Evolutionary conservation across 2,113 vertebrate species (phyloP).

Genomic region (Ceyx melanurus): DNA sequence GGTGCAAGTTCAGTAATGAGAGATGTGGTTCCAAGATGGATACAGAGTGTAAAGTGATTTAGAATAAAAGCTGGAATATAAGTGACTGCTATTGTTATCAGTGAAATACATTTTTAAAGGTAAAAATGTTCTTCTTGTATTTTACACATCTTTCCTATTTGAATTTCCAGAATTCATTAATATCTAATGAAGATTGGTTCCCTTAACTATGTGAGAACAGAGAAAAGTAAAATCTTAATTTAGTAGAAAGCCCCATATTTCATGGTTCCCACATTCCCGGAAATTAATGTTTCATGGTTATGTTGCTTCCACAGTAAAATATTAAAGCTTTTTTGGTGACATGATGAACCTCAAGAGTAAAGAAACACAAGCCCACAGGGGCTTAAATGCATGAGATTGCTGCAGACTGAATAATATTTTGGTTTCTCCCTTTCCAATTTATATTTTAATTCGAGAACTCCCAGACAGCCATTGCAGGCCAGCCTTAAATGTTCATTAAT

Average conservation of each 20-base stretch:
- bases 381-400: neutral
- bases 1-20: neutral
- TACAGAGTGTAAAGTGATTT: neutral
- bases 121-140: neutral
- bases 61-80: neutral
- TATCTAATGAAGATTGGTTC: neutral
- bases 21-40: neutral
- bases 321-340: slow-evolving; percentile 43
- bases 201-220: neutral
- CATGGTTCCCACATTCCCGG: slow-evolving; percentile 29
- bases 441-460: slow-evolving; percentile 13
- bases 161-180: slow-evolving; percentile 3
- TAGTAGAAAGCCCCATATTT: slow-evolving; percentile 3
- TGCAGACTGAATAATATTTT: slow-evolving; percentile 52
- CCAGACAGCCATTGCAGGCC: neutral
- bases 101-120: neutral
- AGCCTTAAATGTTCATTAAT: neutral
- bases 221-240: slow-evolving; percentile 34
- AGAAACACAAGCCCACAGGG: slow-evolving; percentile 18
- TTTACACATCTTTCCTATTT: neutral
- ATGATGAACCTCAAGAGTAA: slow-evolving; percentile 45
- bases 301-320: slow-evolving; percentile 48
- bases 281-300: slow-evolving; percentile 52
- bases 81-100: neutral
- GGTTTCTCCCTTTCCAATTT: slow-evolving; percentile 17